phyloP scores from a whole-genome alignment of 2,797 vertebrate genomes.

The Falco rusticolus region DNA sequence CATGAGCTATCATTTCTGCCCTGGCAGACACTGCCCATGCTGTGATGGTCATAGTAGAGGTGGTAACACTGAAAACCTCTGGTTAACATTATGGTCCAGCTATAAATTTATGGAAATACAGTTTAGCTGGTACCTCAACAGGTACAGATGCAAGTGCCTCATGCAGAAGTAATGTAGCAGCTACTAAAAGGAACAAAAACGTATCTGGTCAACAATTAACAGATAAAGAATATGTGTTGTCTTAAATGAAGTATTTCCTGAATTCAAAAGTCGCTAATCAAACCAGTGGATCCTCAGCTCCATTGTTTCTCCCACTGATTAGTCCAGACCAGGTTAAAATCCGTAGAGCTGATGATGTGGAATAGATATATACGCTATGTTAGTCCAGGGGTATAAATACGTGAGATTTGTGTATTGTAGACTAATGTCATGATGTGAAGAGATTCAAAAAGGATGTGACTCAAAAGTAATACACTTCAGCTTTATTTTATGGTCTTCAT shows the following conservation, averaged over 20 bases:
- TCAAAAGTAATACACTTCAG: background rate
- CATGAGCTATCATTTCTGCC: fast-evolving
- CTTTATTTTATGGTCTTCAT: fast-evolving
- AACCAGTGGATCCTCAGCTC: background rate
- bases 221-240: background rate
- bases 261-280: background rate
- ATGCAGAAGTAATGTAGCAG: background rate
- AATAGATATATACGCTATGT: too few relatives aligned
- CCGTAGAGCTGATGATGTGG: background rate
- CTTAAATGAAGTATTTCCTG: background rate
- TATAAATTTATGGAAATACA: background rate
- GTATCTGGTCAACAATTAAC: background rate
- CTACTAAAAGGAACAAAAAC: background rate
- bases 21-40: background rate
- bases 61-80: background rate
- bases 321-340: background rate
- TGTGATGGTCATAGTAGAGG: background rate
- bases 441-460: background rate
- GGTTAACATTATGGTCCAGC: background rate
- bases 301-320: background rate
- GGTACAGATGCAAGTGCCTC: background rate
- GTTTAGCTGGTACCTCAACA: background rate
- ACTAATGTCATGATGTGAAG: background rate
- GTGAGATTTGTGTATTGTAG: background rate
- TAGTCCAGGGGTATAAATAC: background rate